Evolutionary conservation across 2,888 invertebrate species (phyloP), one percentile per base, ranked within the genome.

Genomic region (Portevinia maculata): DNA sequence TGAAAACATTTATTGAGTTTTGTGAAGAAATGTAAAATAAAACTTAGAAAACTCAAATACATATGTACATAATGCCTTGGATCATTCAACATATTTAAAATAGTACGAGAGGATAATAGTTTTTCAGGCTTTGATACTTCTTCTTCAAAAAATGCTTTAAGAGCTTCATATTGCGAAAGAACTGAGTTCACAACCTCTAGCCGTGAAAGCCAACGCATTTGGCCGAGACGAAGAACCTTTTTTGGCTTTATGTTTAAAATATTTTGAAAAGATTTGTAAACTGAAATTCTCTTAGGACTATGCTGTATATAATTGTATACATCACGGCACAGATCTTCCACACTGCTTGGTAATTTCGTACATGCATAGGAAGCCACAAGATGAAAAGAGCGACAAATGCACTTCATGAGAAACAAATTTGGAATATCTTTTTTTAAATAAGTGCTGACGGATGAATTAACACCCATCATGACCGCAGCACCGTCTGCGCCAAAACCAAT

Each of bases 401-500:
- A 52, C 11, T 39, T 39, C 17, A 52, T 39, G 7, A 50, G 8
- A 39, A 52, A 28, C 39, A 65, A 52, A 24, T 65, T 37, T n/a
- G 52, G 30, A 15, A 37, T 17, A 41, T 52, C 32, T 1, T 17
- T 19, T 53, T 44, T 5, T 30, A 53, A 32, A n/a, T 44, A 21
- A 3, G 65, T 13, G 11, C 39, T n/a, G 32, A n/a, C n/a, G n/a
- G n/a, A 32, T 5, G 32, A 32, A 32, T 32, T 32, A 13, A 64
- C 41, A 8, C 64, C 52, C 24, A 39, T 52, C 39, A 52, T 48
- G 5, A 50, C 50, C 24, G 50, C 39, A 39, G 64, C 64, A n/a
- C 34, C 48, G 39, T 52, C 64, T 19, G 64, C 52, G 24, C 48
- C 64, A 37, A 64, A 39, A 17, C 64, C 64, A n/a, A 64, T 37